A percentile compares a stretch with the other conserved stretches of the same genome.
These are phyloP conservation scores for Eupsittula cactorum DNA, from an alignment of 2,113 vertebrate genomes.

Conservation along the genomic window DNA sequence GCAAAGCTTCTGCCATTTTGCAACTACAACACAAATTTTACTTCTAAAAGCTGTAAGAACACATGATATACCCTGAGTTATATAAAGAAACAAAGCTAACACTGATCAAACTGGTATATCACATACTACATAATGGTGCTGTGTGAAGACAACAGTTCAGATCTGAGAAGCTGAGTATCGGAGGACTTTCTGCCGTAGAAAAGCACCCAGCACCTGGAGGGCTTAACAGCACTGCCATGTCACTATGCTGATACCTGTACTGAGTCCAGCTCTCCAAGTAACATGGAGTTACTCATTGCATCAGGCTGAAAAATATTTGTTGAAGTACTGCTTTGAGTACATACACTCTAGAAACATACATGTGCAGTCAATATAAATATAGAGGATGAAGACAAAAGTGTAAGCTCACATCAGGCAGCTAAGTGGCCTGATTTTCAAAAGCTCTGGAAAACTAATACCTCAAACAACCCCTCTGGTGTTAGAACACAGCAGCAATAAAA, in stretches of 20 bases:
- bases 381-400: neutral
- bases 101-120: neutral
- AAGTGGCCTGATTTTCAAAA: neutral
- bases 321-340: neutral
- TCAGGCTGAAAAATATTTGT: neutral
- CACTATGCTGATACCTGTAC: neutral
- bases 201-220: neutral
- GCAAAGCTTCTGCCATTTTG: neutral
- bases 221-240: accelerated
- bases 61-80: neutral
- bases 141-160: neutral
- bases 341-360: neutral
- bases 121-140: neutral
- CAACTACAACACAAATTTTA: neutral
- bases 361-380: neutral
- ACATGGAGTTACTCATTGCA: neutral
- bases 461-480: neutral
- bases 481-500: neutral
- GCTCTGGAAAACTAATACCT: neutral
- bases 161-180: neutral
- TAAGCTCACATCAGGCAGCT: neutral
- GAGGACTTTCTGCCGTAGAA: neutral
- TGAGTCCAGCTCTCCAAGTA: neutral
- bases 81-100: neutral
- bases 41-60: neutral